Conservation (phyloP, 23 tunicate species). For the Aplidium turbinatum region DNA sequence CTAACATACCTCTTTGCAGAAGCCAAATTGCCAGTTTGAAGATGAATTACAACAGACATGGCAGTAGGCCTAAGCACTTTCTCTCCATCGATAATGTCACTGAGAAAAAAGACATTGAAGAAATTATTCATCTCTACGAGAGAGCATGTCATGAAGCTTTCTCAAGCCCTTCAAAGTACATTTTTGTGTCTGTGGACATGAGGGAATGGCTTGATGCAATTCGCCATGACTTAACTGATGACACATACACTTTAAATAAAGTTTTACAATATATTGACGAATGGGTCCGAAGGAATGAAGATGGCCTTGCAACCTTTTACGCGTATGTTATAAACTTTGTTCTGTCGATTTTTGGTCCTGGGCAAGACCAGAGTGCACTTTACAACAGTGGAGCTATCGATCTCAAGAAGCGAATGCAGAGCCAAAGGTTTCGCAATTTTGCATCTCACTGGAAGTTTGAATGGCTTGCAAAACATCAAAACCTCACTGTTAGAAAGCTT, state of each 20-base stretch:
- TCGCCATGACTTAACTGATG: conserved; percentile 19
- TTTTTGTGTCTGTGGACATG: conserved; percentile 30
- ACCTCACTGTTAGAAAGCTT: conserved; percentile 31
- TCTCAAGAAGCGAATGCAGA: background rate
- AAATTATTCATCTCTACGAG: conserved; percentile 27
- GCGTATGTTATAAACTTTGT: conserved; percentile 35
- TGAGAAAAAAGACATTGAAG: conserved; percentile 2
- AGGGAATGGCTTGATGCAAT: conserved; percentile 71
- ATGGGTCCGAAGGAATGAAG: conserved; percentile 51
- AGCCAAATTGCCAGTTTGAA: conserved; percentile 32
- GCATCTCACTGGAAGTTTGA: background rate
- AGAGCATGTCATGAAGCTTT: background rate
- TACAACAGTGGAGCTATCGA: conserved; percentile 8
- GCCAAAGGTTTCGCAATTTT: background rate
- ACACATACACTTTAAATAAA: conserved; percentile 17
- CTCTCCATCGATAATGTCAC: conserved; percentile 18
- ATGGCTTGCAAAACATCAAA: conserved; percentile 31
- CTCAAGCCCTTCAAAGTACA: background rate
- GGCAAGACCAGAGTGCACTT: conserved; percentile 10
- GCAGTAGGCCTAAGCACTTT: background rate
- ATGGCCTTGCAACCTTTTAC: conserved; percentile 56
- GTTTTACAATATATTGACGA: conserved; percentile 35
- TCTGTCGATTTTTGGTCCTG: conserved; percentile 35
- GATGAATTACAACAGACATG: conserved; percentile 9
- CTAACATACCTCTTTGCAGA: conserved; percentile 2